These are phyloP conservation scores for Rhea pennata DNA, from an alignment of 2,113 vertebrate genomes.

Conservation along the genomic window DNA sequence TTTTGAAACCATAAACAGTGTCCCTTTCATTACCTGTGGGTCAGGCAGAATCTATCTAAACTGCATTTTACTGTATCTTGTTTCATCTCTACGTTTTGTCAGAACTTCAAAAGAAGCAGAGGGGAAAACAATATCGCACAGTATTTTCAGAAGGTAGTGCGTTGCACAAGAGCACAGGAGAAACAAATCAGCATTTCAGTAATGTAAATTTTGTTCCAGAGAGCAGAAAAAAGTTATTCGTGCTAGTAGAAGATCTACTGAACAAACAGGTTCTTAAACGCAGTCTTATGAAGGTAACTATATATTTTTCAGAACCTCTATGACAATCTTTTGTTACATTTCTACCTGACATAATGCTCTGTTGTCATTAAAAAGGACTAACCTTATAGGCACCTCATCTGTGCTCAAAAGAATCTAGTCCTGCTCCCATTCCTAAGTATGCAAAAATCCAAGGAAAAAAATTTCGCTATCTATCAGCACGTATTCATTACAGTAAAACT, in stretches of 20 bases:
- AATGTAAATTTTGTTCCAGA: background rate
- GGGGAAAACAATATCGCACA: background rate
- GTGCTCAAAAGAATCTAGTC: background rate
- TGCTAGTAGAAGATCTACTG: constrained; percentile 3
- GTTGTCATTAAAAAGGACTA: constrained; percentile 28
- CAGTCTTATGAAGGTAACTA: constrained; percentile 3
- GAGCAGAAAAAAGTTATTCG: constrained; percentile 7
- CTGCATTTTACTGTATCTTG: background rate
- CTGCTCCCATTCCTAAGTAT: background rate
- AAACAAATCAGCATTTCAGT: constrained; percentile 39
- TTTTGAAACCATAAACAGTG: background rate
- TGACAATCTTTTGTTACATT: constrained; percentile 44
- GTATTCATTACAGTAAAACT: constrained; percentile 55
- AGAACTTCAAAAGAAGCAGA: background rate
- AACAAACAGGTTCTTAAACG: constrained; percentile 41
- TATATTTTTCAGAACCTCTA: background rate
- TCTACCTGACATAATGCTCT: constrained; percentile 11
- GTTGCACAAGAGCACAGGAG: background rate
- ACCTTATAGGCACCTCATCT: constrained; percentile 43
- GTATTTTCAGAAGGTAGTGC: background rate
- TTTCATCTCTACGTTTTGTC: constrained; percentile 17
- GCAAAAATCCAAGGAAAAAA: constrained; percentile 41
- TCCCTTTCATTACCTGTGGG: background rate
- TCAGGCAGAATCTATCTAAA: background rate
- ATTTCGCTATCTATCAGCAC: constrained; percentile 54